Conservation (phyloP, 2,797 vertebrate genomes). For the Tarsius wallacei region DNA sequence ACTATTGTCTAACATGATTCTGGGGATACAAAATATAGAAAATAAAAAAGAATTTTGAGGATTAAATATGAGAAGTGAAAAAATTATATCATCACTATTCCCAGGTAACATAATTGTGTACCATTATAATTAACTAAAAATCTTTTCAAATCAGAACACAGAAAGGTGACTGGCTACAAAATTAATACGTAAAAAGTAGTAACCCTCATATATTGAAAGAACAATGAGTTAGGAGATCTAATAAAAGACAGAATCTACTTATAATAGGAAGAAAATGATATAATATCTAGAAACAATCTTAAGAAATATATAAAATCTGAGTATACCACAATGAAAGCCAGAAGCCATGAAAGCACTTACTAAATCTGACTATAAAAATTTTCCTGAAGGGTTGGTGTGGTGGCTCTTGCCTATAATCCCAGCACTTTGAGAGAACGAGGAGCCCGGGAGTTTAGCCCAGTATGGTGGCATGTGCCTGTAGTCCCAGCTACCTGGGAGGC, state of each 20-base stretch:
- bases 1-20: not conserved
- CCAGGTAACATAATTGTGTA: not conserved
- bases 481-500: too few species aligned
- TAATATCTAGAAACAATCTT: slow-evolving; percentile 41
- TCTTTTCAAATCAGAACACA: slow-evolving; percentile 51
- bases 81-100: not conserved
- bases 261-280: slow-evolving; percentile 47
- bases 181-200: slow-evolving; percentile 60
- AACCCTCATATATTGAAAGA: slow-evolving; percentile 21
- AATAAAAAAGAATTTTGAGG: not conserved
- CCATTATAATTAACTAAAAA: slow-evolving; percentile 44
- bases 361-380: slow-evolving; percentile 11
- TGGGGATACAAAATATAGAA: not conserved
- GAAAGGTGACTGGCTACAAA: not conserved
- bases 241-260: slow-evolving; percentile 1
- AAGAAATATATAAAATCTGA: slow-evolving; percentile 50
- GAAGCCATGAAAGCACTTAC: not conserved
- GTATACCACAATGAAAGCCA: slow-evolving; percentile 6
- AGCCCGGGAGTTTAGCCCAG: too few species aligned
- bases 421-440: too few species aligned
- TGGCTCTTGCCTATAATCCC: too few species aligned
- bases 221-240: not conserved
- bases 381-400: too few species aligned
- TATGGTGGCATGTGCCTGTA: too few species aligned
- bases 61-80: slow-evolving; percentile 36